A percentile compares a stretch with the other conserved stretches of the same genome.
Conservation (phyloP, 92 coral and sea anemone species). For the Ricordea florida region DNA sequence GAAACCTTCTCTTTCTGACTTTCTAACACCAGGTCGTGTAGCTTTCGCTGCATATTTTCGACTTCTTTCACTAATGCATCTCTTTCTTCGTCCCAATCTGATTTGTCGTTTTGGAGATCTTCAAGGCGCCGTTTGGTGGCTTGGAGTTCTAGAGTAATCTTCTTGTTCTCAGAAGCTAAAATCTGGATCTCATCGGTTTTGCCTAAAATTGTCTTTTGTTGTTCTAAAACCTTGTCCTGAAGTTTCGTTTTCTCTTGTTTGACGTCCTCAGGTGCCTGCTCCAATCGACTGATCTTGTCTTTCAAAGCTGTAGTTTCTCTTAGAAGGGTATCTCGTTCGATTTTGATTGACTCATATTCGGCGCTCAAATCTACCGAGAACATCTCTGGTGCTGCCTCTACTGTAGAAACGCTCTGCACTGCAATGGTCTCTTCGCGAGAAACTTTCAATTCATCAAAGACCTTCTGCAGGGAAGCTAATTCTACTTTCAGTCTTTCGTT, state of each 20-base stretch:
- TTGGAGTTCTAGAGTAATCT: constrained; percentile 68
- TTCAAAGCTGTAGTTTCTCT: constrained; percentile 72
- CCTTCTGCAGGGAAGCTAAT: constrained; percentile 63
- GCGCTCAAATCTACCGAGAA: constrained; percentile 46
- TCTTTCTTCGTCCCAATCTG: constrained; percentile 70
- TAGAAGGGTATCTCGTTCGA: constrained; percentile 70
- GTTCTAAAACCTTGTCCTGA: constrained; percentile 78
- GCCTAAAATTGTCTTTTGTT: constrained; percentile 84
- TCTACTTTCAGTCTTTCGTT: constrained; percentile 88
- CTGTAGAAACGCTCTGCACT: constrained; percentile 57
- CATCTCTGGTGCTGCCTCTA: constrained; percentile 70
- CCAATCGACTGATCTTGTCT: constrained; percentile 60
- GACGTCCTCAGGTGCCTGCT: constrained; percentile 60
- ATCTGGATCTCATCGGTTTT: constrained; percentile 87
- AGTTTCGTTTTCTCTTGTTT: constrained; percentile 87
- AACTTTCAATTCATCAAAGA: constrained; percentile 65
- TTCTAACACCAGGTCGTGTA: constrained; percentile 82
- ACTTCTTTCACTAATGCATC: constrained; percentile 73
- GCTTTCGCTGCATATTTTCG: constrained; percentile 80
- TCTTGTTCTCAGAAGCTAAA: constrained; percentile 84
- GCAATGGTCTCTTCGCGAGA: constrained; percentile 74
- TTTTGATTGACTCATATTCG: constrained; percentile 70
- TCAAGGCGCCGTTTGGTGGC: constrained; percentile 62
- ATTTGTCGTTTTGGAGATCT: constrained; percentile 66
- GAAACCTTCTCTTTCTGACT: constrained; percentile 76